A percentile compares a stretch with the other conserved stretches of the same genome.
These are phyloP conservation scores for Sminthopsis crassicaudata DNA, from an alignment of 2,113 vertebrate genomes.

Conservation along the genomic window DNA sequence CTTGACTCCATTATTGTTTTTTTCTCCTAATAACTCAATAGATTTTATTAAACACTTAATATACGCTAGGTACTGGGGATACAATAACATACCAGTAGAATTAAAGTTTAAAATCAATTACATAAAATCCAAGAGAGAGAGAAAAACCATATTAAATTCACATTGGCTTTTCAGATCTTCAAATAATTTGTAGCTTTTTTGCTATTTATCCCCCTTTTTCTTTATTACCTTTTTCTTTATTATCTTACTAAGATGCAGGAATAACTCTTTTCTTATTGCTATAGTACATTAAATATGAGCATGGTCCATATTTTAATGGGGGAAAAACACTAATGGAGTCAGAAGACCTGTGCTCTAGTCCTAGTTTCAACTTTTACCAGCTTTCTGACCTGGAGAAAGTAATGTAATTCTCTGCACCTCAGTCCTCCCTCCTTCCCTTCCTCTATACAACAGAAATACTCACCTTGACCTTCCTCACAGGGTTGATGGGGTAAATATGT, in stretches of 20 bases:
- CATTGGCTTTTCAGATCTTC: background rate
- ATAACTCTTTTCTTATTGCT: background rate
- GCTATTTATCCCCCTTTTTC: background rate
- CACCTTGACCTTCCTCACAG: too few species aligned
- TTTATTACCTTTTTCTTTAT: background rate
- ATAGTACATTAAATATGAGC: background rate
- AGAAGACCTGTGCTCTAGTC: background rate
- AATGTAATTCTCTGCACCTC: background rate
- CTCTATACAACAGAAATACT: too few species aligned
- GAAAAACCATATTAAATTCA: background rate
- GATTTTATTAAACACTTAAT: background rate
- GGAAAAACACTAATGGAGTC: background rate
- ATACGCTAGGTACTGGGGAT: background rate
- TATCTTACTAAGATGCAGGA: background rate
- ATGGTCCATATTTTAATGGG: background rate
- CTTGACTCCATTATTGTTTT: background rate
- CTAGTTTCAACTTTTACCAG: background rate
- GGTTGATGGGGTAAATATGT: too few species aligned
- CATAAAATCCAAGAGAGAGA: background rate
- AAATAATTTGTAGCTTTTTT: background rate
- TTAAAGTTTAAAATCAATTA: background rate
- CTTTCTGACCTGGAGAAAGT: background rate
- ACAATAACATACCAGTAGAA: background rate
- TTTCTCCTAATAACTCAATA: background rate
- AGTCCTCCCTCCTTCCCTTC: background rate